Evolutionary conservation across 2,888 invertebrate species (phyloP).

Genomic region (Caradrina clavipalpis): DNA sequence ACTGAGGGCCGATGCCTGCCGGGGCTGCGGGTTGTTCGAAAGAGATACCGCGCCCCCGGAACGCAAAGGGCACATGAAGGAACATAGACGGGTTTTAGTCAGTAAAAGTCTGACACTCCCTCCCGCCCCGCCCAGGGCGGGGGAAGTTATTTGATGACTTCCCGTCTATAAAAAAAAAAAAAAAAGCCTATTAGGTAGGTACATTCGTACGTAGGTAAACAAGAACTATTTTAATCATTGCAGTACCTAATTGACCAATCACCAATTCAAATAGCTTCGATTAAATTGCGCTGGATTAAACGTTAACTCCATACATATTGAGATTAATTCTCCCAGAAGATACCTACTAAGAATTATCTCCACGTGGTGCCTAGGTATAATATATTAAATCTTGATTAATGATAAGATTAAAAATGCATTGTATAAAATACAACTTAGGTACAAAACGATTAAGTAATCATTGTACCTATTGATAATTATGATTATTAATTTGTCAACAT

Average conservation of each 20-base stretch:
- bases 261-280: background rate
- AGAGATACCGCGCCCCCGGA: too few relatives aligned
- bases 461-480: conserved; percentile 8
- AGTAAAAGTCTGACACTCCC: too few relatives aligned
- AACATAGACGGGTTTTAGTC: too few relatives aligned
- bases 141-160: too few relatives aligned
- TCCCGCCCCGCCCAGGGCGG: too few relatives aligned
- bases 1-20: too few relatives aligned
- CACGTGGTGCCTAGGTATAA: background rate
- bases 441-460: conserved; percentile 22
- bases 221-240: too few relatives aligned
- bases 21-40: too few relatives aligned
- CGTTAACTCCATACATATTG: background rate
- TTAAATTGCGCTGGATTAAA: background rate
- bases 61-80: too few relatives aligned
- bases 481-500: conserved; percentile 16
- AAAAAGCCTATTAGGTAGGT: too few relatives aligned
- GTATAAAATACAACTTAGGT: conserved; percentile 27
- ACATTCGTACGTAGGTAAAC: background rate
- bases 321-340: background rate
- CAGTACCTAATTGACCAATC: background rate
- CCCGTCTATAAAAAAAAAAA: too few relatives aligned
- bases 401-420: conserved; percentile 10
- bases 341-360: background rate
- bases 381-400: conserved; percentile 13